phyloP scores from a whole-genome alignment of 2,888 invertebrate genomes.

The Tetragonula carbonaria region DNA sequence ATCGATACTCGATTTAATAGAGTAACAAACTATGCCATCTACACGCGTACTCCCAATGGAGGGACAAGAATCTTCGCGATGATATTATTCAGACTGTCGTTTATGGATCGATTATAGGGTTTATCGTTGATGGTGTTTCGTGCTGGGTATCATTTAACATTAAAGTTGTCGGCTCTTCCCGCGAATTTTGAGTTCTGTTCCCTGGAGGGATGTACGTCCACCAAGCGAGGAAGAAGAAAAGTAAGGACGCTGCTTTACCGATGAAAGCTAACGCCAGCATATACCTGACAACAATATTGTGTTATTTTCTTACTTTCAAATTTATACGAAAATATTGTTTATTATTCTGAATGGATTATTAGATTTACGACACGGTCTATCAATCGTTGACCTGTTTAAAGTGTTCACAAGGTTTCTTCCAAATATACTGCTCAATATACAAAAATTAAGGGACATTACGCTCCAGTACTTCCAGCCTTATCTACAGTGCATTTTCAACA shows the following conservation, averaged over 20 bases:
- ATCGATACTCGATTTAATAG: neutral
- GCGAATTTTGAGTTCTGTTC: conserved; percentile 63
- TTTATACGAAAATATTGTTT: no score
- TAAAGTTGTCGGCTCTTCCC: conserved; percentile 70
- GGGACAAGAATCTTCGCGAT: neutral
- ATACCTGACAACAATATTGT: conserved; percentile 85
- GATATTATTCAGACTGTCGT: neutral
- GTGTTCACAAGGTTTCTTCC: no score
- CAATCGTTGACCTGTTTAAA: no score
- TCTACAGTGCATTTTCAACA: no score
- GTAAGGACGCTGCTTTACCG: conserved; percentile 89
- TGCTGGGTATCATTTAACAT: conserved; percentile 65
- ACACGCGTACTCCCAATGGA: neutral
- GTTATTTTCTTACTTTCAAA: neutral
- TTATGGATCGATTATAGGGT: conserved; percentile 47
- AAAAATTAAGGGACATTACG: no score
- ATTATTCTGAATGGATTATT: no score
- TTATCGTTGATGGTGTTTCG: conserved; percentile 58
- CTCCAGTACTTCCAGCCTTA: no score
- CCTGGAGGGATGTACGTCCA: conserved; percentile 89
- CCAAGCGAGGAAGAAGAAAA: conserved; percentile 91
- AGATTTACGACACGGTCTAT: no score
- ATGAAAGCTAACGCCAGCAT: conserved; percentile 90
- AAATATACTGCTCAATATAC: no score
- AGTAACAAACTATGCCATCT: conserved; percentile 1